phyloP scores from a whole-genome alignment of 2,113 vertebrate genomes.

The Calidris pugnax region DNA sequence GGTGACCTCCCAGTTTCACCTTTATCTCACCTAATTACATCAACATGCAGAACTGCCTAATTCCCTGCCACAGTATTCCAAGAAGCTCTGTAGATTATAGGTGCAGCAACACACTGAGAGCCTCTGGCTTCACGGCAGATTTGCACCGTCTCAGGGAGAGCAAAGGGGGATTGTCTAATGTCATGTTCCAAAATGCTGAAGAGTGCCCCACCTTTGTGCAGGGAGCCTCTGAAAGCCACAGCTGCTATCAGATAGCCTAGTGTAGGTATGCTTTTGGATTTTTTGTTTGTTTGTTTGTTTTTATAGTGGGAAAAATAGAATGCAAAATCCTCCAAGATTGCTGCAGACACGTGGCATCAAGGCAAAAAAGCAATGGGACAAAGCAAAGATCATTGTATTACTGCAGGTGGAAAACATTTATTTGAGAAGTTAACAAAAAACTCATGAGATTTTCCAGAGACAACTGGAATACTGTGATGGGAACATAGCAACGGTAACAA shows the following conservation, averaged over 20 bases:
- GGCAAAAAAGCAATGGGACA: neutral
- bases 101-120: neutral
- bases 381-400: neutral
- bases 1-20: conserved; percentile 36
- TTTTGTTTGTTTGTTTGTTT: too few relatives aligned
- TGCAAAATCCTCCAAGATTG: neutral
- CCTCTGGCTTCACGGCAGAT: neutral
- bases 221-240: neutral
- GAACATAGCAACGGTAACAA: neutral
- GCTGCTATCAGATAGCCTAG: neutral
- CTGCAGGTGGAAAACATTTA: neutral
- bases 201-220: neutral
- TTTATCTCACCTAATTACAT: conserved; percentile 51
- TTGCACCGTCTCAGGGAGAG: neutral
- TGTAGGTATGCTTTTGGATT: neutral
- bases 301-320: neutral
- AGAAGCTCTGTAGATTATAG: neutral
- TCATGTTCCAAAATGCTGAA: neutral
- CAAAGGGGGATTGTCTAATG: neutral
- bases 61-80: neutral
- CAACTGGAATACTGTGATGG: neutral
- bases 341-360: neutral
- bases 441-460: neutral
- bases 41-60: neutral
- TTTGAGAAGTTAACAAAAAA: neutral